A percentile compares a stretch with the other conserved stretches of the same genome.
These are phyloP conservation scores for Aphyosemion australe DNA, from an alignment of 2,113 vertebrate species.

Conservation along the genomic window DNA sequence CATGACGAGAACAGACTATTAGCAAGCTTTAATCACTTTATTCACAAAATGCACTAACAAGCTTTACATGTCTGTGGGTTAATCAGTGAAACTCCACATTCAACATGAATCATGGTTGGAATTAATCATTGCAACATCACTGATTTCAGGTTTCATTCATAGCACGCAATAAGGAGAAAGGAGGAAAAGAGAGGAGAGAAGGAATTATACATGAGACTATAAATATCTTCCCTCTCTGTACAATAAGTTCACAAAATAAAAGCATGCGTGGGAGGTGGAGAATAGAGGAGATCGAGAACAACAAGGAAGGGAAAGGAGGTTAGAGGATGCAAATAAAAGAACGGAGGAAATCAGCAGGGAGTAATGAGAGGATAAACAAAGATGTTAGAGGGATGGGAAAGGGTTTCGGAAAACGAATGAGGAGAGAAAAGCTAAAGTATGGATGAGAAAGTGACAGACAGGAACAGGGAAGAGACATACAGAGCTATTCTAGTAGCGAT, in stretches of 20 bases:
- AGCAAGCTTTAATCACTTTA: too few relatives aligned
- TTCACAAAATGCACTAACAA: too few relatives aligned
- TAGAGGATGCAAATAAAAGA: neutral
- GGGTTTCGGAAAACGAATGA: neutral
- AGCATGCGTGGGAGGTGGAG: slow-evolving; percentile 28
- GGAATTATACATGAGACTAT: slow-evolving; percentile 36
- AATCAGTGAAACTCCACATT: too few relatives aligned
- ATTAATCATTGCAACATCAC: too few relatives aligned
- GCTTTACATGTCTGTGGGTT: too few relatives aligned
- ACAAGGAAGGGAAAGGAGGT: neutral
- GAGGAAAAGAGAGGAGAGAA: slow-evolving; percentile 20
- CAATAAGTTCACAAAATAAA: slow-evolving; percentile 52
- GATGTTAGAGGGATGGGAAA: neutral
- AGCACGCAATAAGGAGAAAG: neutral
- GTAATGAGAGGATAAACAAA: neutral
- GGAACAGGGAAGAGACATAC: slow-evolving; percentile 48
- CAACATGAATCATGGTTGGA: too few relatives aligned
- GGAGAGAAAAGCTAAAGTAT: slow-evolving; percentile 4
- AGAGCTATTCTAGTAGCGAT: slow-evolving; percentile 71
- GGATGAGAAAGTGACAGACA: slow-evolving; percentile 45
- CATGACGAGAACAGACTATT: too few relatives aligned
- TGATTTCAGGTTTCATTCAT: slow-evolving; percentile 2
- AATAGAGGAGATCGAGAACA: neutral
- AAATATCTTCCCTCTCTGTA: slow-evolving; percentile 50
- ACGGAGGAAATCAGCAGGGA: too few relatives aligned